These are phyloP conservation scores for Phyllotreta cruciferae DNA, from an alignment of 2,888 invertebrate genomes.

Conservation along the genomic window DNA sequence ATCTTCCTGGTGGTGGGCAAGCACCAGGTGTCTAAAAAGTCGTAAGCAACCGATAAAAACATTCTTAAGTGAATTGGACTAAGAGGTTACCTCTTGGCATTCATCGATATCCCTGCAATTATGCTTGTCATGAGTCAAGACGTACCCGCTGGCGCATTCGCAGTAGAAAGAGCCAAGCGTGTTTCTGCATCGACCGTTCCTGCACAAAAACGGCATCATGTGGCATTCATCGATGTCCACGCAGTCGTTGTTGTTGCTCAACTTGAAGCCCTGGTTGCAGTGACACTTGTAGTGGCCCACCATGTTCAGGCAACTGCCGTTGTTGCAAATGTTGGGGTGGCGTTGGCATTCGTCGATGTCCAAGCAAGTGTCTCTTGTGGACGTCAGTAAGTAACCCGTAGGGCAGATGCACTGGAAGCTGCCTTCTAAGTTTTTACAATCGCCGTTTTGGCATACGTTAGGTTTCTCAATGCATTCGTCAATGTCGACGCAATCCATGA, in stretches of 20 bases:
- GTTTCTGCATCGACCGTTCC: constrained; percentile 85
- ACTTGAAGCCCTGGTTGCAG: constrained; percentile 78
- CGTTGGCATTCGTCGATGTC: constrained; percentile 78
- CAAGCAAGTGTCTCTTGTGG: constrained; percentile 70
- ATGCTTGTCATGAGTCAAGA: constrained; percentile 74
- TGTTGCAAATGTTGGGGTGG: constrained; percentile 77
- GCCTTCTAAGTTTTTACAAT: constrained; percentile 79
- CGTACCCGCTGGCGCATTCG: constrained; percentile 82
- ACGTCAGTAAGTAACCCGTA: constrained; percentile 74
- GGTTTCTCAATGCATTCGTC: constrained; percentile 76
- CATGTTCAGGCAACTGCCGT: constrained; percentile 77
- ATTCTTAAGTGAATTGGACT: neutral
- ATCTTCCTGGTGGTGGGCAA: constrained; percentile 70
- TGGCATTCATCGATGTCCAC: constrained; percentile 85
- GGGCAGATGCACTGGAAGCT: constrained; percentile 81
- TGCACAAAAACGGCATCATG: constrained; percentile 82
- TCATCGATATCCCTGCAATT: constrained; percentile 83
- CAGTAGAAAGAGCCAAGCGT: constrained; percentile 81
- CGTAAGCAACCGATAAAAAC: constrained; percentile 6
- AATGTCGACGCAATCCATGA: constrained; percentile 71
- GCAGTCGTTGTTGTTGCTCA: constrained; percentile 80
- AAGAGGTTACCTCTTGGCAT: constrained; percentile 68
- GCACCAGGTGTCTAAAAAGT: constrained; percentile 62
- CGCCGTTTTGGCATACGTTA: constrained; percentile 76
- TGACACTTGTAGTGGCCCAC: constrained; percentile 76